phyloP scores from a whole-genome alignment of 2,888 invertebrate genomes.

The Harmothoe impar region DNA sequence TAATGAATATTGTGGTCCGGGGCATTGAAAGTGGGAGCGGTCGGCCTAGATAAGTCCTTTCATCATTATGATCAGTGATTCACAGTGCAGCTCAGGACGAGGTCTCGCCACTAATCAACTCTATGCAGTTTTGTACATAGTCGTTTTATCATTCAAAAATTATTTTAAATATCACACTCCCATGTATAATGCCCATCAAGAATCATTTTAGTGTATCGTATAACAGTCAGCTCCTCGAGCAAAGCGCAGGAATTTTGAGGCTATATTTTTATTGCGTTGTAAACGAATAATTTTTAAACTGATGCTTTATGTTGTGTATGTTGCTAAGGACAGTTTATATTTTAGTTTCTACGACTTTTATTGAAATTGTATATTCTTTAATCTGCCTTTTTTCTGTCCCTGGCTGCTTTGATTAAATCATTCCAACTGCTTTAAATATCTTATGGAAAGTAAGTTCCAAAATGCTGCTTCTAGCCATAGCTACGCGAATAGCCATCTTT shows the following conservation, averaged over 20 bases:
- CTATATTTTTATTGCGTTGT: background rate
- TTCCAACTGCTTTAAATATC: slow-evolving; percentile 18
- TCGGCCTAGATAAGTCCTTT: background rate
- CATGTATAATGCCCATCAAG: background rate
- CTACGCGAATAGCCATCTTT: background rate
- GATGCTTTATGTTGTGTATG: background rate
- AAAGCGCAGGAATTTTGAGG: background rate
- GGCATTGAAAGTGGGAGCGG: background rate
- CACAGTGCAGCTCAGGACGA: slow-evolving; percentile 42
- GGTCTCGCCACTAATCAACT: slow-evolving; percentile 1
- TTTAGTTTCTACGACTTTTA: background rate
- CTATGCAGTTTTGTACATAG: slow-evolving; percentile 44
- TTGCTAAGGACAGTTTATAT: background rate
- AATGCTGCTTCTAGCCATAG: background rate
- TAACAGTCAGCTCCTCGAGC: background rate
- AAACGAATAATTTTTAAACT: background rate
- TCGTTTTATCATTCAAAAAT: background rate
- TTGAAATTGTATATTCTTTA: background rate
- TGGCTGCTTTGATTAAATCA: slow-evolving; percentile 37
- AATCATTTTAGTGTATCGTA: background rate
- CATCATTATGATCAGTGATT: background rate
- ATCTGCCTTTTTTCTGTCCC: background rate
- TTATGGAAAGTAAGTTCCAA: background rate
- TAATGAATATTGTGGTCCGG: background rate
- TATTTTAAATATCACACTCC: slow-evolving; percentile 3